Conservation (phyloP, 1,140 invertebrate genomes). For the Bilobella aurantiaca region DNA sequence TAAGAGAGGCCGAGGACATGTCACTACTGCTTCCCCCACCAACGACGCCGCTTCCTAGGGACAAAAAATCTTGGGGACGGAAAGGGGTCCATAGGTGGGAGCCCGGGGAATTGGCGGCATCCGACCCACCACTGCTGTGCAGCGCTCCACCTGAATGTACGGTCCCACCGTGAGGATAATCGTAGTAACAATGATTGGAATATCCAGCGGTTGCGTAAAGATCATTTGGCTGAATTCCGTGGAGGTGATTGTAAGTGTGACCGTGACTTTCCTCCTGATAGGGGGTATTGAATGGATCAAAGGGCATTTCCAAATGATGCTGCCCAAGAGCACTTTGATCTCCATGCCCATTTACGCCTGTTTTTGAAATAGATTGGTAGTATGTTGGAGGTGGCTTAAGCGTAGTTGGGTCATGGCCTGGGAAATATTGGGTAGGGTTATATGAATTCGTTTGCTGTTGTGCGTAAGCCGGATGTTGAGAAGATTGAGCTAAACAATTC, state of each 20-base stretch:
- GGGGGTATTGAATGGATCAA: background rate
- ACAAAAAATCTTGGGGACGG: conserved; percentile 8
- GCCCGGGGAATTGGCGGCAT: background rate
- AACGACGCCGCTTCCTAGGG: background rate
- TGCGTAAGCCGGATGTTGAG: background rate
- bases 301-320: background rate
- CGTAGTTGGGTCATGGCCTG: too few relatives aligned
- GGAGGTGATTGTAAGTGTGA: background rate
- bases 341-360: background rate
- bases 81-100: conserved; percentile 19
- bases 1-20: background rate
- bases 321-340: background rate
- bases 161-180: background rate
- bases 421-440: background rate
- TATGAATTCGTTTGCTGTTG: background rate
- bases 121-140: too few relatives aligned
- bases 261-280: background rate
- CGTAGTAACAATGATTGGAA: background rate
- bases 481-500: conserved; percentile 1
- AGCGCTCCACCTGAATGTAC: too few relatives aligned
- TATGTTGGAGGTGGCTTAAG: conserved; percentile 15
- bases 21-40: background rate
- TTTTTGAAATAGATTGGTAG: conserved; percentile 14
- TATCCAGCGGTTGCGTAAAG: background rate
- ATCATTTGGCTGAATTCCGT: background rate